Base-by-base conservation (phyloP, 2,888 invertebrate genomes). In the Clistopyga incitator region DNA sequence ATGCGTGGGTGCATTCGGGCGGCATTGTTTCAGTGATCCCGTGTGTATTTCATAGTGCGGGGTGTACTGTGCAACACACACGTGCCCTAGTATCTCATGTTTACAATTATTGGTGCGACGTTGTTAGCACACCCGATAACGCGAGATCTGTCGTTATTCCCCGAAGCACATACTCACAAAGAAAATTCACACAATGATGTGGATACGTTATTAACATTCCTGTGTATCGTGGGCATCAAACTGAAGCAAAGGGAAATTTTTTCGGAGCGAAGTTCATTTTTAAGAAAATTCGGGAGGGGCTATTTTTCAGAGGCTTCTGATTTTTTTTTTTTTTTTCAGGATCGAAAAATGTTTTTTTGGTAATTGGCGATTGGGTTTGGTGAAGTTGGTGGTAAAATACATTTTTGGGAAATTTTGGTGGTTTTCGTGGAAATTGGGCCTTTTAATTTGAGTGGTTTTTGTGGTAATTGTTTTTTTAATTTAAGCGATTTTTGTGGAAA, bases 61-160 rank as follows among this genome's bases (percentile, higher is more conserved):
- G n/a, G 54, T 38, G 54, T 42, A 25, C 23, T 65, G n/a, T 13
- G 6, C 0, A 23, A 42, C 42, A 42, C 25, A 65, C 65, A 54
- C 29, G 13, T 34, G 18, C 20, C 18, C 15, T 38, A 3, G 50
- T 52, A 38, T 65, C 54, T 13, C 20, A 42, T 68, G 47, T 77
- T 47, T 47, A 68, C 56, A 59, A 77, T 77, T 45, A 77, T 77
- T 29, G 77, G 45, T 68, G 45, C 45, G 45, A 67, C 50, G 59
- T 34, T 77, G 56, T 77, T 77, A 45, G 25, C 68, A 56, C 18
- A 68, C n/a, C n/a, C 54, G 68, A 68, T 45, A 59, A 77, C 15
- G 75, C 25, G 23, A 18, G 42, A 20, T 1, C 25, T 50, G 42
- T 59, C 67, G 54, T 65, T 18, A 38, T 34, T 23, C 34, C 67